These are phyloP conservation scores for Gasteruption jaculator DNA, from an alignment of 2,888 invertebrate genomes.

Conservation along the genomic window DNA sequence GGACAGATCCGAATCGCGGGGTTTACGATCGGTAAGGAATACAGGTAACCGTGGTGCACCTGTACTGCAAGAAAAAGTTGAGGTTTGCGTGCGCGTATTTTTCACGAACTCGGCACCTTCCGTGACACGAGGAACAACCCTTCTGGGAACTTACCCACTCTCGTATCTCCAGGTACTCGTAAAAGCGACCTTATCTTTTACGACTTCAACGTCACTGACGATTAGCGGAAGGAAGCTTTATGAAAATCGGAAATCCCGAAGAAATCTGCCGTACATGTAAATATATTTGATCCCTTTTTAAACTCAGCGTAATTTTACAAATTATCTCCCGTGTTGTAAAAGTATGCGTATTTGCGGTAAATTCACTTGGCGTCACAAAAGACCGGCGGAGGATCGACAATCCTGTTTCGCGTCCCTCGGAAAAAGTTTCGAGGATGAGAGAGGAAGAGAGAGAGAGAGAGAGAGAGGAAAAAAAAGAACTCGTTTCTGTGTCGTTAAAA, in stretches of 20 bases:
- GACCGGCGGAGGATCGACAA: neutral
- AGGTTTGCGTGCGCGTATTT: conserved; percentile 45
- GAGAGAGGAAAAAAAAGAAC: conserved; percentile 14
- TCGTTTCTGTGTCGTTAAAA: conserved; percentile 21
- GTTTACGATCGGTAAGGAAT: conserved; percentile 36
- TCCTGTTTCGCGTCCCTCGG: too few relatives aligned
- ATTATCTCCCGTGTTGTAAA: conserved; percentile 7
- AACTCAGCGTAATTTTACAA: neutral
- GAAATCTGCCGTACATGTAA: too few relatives aligned
- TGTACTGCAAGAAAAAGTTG: conserved; percentile 22
- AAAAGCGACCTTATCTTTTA: conserved; percentile 46
- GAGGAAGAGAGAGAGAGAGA: neutral
- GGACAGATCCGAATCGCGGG: conserved; percentile 43
- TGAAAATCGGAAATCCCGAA: conserved; percentile 36
- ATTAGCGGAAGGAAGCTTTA: conserved; percentile 40
- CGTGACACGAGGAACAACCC: conserved; percentile 45
- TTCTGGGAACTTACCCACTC: conserved; percentile 45
- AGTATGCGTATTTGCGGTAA: too few relatives aligned
- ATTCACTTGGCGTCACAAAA: too few relatives aligned
- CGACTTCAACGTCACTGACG: conserved; percentile 38
- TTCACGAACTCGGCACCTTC: conserved; percentile 43
- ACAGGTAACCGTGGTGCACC: conserved; percentile 22
- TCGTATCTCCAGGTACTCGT: conserved; percentile 46
- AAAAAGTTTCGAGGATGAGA: neutral
- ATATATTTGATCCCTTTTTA: conserved; percentile 11